Evolutionary conservation across 2,797 vertebrate genomes (phyloP).

Genomic region (Premnoplex brunnescens): DNA sequence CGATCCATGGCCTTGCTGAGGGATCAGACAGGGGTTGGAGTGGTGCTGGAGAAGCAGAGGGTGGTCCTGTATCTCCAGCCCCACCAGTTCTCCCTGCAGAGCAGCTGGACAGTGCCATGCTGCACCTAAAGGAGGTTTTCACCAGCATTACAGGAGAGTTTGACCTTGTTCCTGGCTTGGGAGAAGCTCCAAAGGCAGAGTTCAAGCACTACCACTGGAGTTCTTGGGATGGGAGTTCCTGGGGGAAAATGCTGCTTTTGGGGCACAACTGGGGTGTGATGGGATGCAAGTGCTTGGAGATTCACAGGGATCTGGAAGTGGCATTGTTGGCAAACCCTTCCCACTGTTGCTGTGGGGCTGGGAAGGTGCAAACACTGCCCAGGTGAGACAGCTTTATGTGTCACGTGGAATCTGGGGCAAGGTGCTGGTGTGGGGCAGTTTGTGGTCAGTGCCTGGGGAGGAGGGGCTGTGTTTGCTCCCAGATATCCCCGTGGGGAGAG

Average conservation of each 20-base stretch:
- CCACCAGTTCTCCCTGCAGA: accelerated
- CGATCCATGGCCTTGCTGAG: accelerated
- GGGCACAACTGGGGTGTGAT: background rate
- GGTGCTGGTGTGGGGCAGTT: background rate
- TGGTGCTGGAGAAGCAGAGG: accelerated
- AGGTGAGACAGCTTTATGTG: accelerated
- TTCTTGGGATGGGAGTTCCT: background rate
- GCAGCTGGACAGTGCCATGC: background rate
- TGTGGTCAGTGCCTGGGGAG: accelerated
- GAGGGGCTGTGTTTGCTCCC: background rate
- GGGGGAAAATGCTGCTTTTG: accelerated
- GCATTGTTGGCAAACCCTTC: accelerated
- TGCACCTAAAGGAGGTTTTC: background rate
- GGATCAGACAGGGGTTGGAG: accelerated
- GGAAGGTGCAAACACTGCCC: background rate
- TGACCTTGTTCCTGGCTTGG: background rate
- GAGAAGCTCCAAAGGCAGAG: background rate
- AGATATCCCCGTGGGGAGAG: accelerated
- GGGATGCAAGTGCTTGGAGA: background rate
- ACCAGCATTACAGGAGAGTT: accelerated
- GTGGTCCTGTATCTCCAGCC: background rate
- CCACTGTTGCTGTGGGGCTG: accelerated
- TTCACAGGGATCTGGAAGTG: accelerated
- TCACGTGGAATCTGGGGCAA: background rate
- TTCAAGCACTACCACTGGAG: background rate